phyloP scores from a whole-genome alignment of 2,797 vertebrate species.

The Scleropages formosus region DNA sequence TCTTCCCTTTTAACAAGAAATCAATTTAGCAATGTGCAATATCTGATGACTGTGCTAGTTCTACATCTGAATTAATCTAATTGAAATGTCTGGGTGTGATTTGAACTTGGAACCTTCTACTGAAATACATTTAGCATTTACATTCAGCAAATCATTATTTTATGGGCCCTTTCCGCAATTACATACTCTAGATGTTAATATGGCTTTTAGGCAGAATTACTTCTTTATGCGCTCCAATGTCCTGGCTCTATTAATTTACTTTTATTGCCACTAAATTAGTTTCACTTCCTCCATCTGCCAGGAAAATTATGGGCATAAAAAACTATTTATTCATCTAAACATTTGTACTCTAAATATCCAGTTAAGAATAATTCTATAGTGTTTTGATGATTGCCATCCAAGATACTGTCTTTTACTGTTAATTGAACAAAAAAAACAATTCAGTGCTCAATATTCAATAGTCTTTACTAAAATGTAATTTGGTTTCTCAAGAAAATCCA shows the following conservation, averaged over 20 bases:
- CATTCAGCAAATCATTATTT: conserved; percentile 73
- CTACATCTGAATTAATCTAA: conserved; percentile 45
- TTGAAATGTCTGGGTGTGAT: conserved; percentile 52
- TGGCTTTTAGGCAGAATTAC: conserved; percentile 70
- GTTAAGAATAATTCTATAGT: neutral
- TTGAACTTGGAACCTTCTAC: conserved; percentile 55
- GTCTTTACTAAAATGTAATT: no score
- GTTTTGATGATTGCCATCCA: no score
- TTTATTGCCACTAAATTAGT: conserved; percentile 78
- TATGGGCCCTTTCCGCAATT: conserved; percentile 69
- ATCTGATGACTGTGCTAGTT: conserved; percentile 42
- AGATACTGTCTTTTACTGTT: no score
- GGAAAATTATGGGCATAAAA: conserved; percentile 66
- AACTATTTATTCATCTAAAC: conserved; percentile 70
- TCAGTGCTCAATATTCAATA: no score
- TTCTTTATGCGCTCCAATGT: conserved; percentile 71
- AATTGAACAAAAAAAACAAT: no score
- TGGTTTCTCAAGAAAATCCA: no score
- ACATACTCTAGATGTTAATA: conserved; percentile 71
- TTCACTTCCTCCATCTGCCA: conserved; percentile 71
- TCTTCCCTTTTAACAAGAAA: conserved; percentile 11
- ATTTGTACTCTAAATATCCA: conserved; percentile 67
- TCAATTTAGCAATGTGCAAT: conserved; percentile 36
- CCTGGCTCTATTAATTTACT: conserved; percentile 77
- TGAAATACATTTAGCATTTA: conserved; percentile 56